Base-by-base conservation (phyloP, 2,888 invertebrate species). In the Blomia tropicalis region DNA sequence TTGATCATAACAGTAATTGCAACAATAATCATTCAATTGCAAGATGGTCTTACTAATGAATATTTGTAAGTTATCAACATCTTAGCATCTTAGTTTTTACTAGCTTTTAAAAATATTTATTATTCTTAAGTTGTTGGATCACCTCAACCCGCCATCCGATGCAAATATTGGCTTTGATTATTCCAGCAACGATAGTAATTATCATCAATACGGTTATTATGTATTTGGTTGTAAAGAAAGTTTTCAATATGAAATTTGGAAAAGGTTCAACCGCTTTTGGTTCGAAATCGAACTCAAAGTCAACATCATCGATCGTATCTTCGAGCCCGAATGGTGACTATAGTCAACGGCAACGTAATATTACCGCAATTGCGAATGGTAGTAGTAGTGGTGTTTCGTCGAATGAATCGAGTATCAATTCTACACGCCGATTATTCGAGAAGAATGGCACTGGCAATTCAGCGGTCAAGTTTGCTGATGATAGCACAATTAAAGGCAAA, bases 111-210 rank as follows among this genome's bases (percentile, higher is more conserved):
- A 36, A 32, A 14, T 32, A 19, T 43, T n/a, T 43, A 11, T 22
- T 43, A 11, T 43, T 43, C 19, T 22, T 22, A n/a, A 68, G 68
- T 29, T 68, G 68, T 44, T 68, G 68, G 68, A 54, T 68, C 30
- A 66, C 66, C n/a, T 36, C 59, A n/a, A 29, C 51, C 1, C 17
- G 30, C 1, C 56, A 67, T 25, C 66, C 64, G 4, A 60, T 61
- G 1, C 47, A 65, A 5, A 66, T 67, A 23, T 67, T 67, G 67
- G 64, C 65, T 36, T 66, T 68, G 58, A 62, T 62, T 25, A 67
- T 66, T 25, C 68, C 68, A 11, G 68, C 64, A 1, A 58, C 63
- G 23, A 41, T 47, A 0, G 64, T 67, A 27, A 60, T 68, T 31
- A 43, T 60, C 11, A 53, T 43, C 43, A 64, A 64, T 29, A 29